These are phyloP conservation scores for Vicugna pacos DNA, from an alignment of 2,113 vertebrate species.

Conservation along the genomic window DNA sequence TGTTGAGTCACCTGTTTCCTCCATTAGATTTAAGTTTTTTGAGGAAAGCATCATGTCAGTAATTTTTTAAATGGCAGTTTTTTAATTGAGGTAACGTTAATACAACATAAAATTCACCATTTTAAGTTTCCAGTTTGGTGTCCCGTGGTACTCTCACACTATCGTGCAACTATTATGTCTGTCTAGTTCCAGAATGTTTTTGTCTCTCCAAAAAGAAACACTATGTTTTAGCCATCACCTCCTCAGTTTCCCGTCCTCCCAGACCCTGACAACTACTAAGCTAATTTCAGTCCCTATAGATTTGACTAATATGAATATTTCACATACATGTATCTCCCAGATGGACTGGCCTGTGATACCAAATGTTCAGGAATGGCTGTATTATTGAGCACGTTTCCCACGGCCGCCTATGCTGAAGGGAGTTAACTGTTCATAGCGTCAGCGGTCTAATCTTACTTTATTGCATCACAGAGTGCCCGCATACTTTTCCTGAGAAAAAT, in stretches of 20 bases:
- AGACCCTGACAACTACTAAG: no score
- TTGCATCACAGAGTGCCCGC: not conserved
- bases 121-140: not conserved
- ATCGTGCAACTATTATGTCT: not conserved
- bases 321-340: not conserved
- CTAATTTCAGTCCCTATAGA: not conserved
- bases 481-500: not conserved
- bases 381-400: not conserved
- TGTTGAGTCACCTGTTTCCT: not conserved
- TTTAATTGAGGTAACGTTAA: not conserved
- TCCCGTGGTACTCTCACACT: not conserved
- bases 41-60: not conserved
- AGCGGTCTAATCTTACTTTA: not conserved
- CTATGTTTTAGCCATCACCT: not conserved
- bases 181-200: not conserved
- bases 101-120: not conserved
- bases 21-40: not conserved
- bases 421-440: not conserved
- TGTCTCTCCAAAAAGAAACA: not conserved
- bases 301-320: not conserved
- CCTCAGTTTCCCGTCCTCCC: not conserved
- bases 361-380: not conserved
- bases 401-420: not conserved
- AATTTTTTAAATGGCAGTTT: not conserved
- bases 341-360: not conserved